Evolutionary conservation across 2,797 vertebrate genomes (phyloP).

Genomic region (Tolypeutes matacus): DNA sequence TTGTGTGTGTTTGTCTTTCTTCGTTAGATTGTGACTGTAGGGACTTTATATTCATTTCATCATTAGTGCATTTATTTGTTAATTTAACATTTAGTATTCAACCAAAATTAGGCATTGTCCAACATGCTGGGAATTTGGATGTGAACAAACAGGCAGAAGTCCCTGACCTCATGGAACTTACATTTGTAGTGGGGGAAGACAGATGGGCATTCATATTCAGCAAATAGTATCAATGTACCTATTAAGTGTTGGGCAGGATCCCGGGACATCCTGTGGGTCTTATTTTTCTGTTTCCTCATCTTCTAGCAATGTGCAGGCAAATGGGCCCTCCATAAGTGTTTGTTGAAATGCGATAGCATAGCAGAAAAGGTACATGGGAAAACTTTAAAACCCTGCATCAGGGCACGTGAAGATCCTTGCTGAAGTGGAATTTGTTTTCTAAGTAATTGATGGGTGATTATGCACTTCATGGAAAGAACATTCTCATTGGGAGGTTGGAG

Average conservation of each 20-base stretch:
- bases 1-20: neutral
- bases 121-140: neutral
- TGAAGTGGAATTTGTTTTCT: neutral
- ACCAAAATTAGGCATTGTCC: neutral
- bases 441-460: neutral
- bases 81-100: neutral
- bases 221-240: accelerated
- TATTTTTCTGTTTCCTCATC: neutral
- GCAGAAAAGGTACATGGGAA: neutral
- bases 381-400: neutral
- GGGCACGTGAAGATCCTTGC: neutral
- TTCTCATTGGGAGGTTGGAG: neutral
- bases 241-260: neutral
- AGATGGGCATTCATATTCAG: neutral
- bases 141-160: neutral
- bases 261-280: neutral
- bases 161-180: neutral
- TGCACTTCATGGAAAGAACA: neutral
- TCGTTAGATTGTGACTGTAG: neutral
- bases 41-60: neutral
- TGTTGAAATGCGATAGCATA: neutral
- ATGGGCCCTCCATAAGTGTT: neutral
- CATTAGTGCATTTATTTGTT: neutral
- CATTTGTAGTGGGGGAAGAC: neutral
- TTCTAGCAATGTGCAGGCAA: neutral